Base-by-base conservation (phyloP, 2,888 invertebrate genomes). In the Chloroclystis v-ata region DNA sequence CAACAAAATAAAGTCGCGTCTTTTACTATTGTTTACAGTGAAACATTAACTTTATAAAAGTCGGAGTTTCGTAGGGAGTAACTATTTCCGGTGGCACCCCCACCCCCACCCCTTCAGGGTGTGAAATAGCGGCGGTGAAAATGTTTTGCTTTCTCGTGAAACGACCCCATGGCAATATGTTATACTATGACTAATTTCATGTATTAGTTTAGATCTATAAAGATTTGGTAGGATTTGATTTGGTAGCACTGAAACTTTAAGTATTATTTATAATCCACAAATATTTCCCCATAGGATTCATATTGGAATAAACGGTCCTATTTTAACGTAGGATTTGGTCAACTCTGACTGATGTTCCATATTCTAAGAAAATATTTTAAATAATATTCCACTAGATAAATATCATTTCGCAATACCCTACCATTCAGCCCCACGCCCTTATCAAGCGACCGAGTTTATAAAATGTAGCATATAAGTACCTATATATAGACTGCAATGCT, bases 1-100 rank as follows among this genome's bases (percentile, higher is more conserved):
- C n/a, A n/a, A 5, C 20, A 20, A 20, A 4, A 20, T 8, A 32
- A n/a, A 20, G 16, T 33, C 33, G 33, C 10, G 33, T 33, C 33
- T 8, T 5, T 9, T 0, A 20, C 20, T n/a, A 10, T 16, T 33
- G 7, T 33, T 33, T 10, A 10, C 14, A 33, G 33, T 16, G 4
- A 6, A 33, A 16, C 32, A 33, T 16, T 20, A 2, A 28, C 2
- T 9, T 28, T 38, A 43, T 45, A 40, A 54, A 47, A 52, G 54
- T 52, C 14, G 32, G 13, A 20, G 10, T n/a, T n/a, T 51, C 9
- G 20, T 5, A 16, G 10, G 33, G n/a, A 16, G 20, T 33, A 33
- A 33, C 33, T 50, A 45, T 49, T 47, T 54, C 57, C 57, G 47
- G 45, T 33, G 28, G n/a, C 40, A 14, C 28, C 20, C 32, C 47